Evolutionary conservation across 2,113 vertebrate genomes (phyloP), one percentile per base, ranked within the genome.

Genomic region (Apteryx owenii): DNA sequence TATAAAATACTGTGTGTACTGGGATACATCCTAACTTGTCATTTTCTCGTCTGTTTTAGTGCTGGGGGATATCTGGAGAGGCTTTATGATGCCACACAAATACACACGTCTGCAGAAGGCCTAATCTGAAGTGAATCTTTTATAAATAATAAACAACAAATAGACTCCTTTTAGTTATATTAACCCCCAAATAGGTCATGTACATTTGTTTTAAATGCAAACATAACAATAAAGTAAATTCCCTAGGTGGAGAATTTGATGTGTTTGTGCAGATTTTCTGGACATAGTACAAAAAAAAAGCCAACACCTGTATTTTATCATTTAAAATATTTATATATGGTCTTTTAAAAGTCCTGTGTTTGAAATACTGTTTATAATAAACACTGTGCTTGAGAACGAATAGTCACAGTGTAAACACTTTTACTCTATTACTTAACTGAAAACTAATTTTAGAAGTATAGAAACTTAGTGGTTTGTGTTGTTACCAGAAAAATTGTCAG

Each of bases 61-160:
- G 81, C 93, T 94, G 91, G 94, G 92, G 81, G 75, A 92, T 92
- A 85, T 64, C 80, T 84, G 80, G 88, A 71, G 96, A 96, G 33
- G 93, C 92, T 96, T 90, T 82, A 79, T 36, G 80, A 40, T 96
- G 87, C 80, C 90, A 85, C 88, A 85, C 96, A 93, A 89, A 95
- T 66, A 95, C 89, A 92, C 91, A 77, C 36, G 7, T 97, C 95
- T 56, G 50, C 61, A 96, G 84, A 97, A 97, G 84, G 88, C 83
- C 95, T 98, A 97, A 98, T 98, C 90, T 94, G 97, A 98, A 98
- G 97, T 98, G 98, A 98, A 96, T 96, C 93, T 98, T 97, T 86
- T 97, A 98, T 98, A 98, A 98, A 98, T 98, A 98, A 98, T 98
- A 98, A 98, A 98, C 97, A 98, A 96, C 98, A 98, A 98, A 98